Conservation (phyloP, 2,113 vertebrate genomes). For the Turdus rufiventris region DNA sequence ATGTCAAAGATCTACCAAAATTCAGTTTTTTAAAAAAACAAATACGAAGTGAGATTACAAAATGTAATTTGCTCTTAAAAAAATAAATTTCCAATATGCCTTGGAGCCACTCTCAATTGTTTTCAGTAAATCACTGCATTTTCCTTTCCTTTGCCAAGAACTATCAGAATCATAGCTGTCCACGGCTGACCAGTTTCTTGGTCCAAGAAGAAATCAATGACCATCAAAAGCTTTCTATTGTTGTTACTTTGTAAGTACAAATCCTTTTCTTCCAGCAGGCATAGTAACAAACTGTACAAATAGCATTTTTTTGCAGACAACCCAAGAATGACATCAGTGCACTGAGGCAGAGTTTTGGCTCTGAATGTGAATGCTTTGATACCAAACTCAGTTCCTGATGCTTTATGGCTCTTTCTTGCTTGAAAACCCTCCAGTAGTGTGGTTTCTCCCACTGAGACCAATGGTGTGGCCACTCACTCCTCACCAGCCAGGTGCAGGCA, state of each 20-base stretch:
- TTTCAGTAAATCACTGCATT: constrained; percentile 9
- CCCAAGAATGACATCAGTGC: background rate
- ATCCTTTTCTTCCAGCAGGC: background rate
- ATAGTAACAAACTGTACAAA: background rate
- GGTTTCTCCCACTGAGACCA: background rate
- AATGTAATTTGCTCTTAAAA: constrained; percentile 2
- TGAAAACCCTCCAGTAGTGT: background rate
- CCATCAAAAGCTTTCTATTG: background rate
- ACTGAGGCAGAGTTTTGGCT: background rate
- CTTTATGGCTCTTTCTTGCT: background rate
- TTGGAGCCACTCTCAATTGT: background rate
- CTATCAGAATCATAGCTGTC: background rate
- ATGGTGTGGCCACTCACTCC: background rate
- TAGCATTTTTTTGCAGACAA: background rate
- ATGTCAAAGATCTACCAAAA: background rate
- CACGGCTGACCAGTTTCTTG: background rate
- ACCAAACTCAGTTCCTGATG: background rate
- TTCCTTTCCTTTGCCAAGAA: constrained; percentile 11
- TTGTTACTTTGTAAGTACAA: background rate
- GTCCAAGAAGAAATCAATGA: constrained; percentile 18
- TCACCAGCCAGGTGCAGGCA: background rate
- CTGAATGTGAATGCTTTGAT: background rate
- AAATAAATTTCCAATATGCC: background rate
- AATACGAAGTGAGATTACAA: background rate
- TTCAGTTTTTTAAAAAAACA: background rate